These are phyloP conservation scores for Dipodomys spectabilis DNA, from an alignment of 2,113 vertebrate species.

Conservation along the genomic window DNA sequence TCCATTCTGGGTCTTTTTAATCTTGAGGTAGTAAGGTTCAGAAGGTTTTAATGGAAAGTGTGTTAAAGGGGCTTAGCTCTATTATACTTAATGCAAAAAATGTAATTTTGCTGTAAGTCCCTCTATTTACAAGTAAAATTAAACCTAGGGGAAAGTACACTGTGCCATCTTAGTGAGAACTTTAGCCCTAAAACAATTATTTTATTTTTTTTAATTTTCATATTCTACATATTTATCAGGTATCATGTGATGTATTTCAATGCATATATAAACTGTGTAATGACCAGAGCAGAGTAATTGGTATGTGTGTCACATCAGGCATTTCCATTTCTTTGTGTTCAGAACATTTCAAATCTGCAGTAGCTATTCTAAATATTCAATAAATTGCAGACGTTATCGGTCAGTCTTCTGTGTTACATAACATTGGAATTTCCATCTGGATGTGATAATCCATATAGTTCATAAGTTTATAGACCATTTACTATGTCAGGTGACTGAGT, in stretches of 20 bases:
- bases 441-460: background rate
- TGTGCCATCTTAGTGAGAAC: no score
- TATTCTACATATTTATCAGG: no score
- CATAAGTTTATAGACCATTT: background rate
- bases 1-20: background rate
- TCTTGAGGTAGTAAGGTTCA: constrained; percentile 23
- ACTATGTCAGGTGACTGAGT: background rate
- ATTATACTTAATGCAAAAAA: background rate
- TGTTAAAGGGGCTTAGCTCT: background rate
- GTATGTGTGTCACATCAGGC: background rate
- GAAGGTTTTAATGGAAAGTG: background rate
- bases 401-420: background rate
- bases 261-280: background rate
- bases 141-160: background rate
- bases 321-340: background rate
- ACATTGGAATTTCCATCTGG: background rate
- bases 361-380: background rate
- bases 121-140: background rate
- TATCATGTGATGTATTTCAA: no score
- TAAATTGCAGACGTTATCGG: background rate
- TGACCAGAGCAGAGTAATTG: background rate
- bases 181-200: no score
- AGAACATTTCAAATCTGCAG: background rate
- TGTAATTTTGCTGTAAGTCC: background rate
- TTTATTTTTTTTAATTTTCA: no score